Evolutionary conservation across 2,113 vertebrate species (phyloP), one percentile per base, ranked within the genome.

Genomic region (Protobothrops flavoviridis): DNA sequence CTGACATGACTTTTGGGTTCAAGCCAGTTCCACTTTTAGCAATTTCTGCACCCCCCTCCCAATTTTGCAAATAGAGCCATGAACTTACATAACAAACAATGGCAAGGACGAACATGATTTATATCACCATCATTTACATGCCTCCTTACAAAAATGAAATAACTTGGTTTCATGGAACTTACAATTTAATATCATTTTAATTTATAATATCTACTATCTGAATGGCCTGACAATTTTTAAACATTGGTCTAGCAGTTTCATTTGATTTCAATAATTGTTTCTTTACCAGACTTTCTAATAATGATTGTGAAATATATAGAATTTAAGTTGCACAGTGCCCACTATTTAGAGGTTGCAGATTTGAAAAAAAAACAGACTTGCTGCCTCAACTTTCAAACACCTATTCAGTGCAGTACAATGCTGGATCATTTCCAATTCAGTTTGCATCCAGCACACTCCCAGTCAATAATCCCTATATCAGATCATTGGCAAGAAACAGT

Each of bases 31-130:
- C 91, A 85, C 88, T 89, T 15, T 91, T 87, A 33, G 81, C 61
- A 85, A 50, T 91, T 93, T 43, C 74, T 33, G 5, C 20, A 93
- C 92, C 61, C 20, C 29, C 50, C 91, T 6, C 29, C 33, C 94
- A 93, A 20, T 95, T 92, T 93, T 10, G 26, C 92, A 93, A 86
- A 20, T 94, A 74, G 24, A 53, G 23, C 55, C 94, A 95, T 94
- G 11, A 90, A 53, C 29, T 21, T 87, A 17, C n/a, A 43, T 39
- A 43, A 24, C n/a, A 59, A 90, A 50, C 21, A 93, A 15, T 59
- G 57, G 69, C 48, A 21, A 50, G 23, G 4, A 61, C 26, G 24
- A 90, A 50, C 39, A 7, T 53, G n/a, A 55, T 61, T 87, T 50
- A 64, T 53, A 64, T 43, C 43, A 87, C 5, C 56, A 50, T 87